Evolutionary conservation across 2,888 invertebrate species (phyloP).

Genomic region (Melinopterus prodromus): DNA sequence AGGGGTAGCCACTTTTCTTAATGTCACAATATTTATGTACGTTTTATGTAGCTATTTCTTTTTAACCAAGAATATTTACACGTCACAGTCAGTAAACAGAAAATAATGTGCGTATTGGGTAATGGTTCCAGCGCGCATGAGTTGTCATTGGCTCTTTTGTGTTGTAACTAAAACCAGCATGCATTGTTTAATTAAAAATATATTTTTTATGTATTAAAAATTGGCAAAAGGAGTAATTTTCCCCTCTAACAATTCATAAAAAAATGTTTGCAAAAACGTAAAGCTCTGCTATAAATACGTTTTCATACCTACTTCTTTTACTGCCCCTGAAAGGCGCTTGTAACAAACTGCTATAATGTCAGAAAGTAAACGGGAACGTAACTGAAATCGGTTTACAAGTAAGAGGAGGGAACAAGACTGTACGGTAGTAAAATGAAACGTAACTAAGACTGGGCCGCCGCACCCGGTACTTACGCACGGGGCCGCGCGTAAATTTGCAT

Average conservation of each 20-base stretch:
- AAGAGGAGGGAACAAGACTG: conserved; percentile 1
- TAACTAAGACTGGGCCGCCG: conserved; percentile 18
- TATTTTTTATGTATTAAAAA: no score
- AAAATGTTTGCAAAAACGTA: background rate
- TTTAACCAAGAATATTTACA: no score
- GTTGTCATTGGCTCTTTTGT: no score
- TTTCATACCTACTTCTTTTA: background rate
- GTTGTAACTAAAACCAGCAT: no score
- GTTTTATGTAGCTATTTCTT: no score
- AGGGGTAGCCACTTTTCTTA: no score
- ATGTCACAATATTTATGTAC: no score
- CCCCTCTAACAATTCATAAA: background rate
- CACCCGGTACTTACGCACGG: conserved; percentile 18
- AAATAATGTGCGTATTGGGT: no score
- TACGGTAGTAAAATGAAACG: conserved; percentile 15
- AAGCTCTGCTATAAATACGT: background rate
- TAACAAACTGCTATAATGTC: background rate
- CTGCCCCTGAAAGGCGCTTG: background rate
- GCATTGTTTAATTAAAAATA: no score
- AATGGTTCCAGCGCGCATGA: no score
- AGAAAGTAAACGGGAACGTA: background rate
- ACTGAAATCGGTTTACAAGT: background rate
- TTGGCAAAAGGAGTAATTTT: background rate
- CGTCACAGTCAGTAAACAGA: no score
- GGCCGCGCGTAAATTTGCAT: conserved; percentile 24